Percentiles rank a stretch among this genome's conserved stretches.
phyloP scores from a whole-genome alignment of 1,140 invertebrate species.

The Brachionus calyciflorus region DNA sequence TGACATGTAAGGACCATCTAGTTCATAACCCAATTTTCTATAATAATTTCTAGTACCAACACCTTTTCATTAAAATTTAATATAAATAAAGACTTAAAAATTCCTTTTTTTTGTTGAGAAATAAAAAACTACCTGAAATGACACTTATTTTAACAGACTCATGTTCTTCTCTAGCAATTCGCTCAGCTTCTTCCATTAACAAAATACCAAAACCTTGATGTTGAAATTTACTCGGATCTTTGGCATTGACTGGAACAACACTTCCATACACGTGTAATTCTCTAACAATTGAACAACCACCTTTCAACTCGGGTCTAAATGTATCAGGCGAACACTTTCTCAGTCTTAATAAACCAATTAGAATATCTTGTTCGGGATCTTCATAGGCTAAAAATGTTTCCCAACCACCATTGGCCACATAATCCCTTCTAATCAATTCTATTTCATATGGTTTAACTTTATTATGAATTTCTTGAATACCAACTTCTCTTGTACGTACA shows the following conservation, averaged over 20 bases:
- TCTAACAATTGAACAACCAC: conserved; percentile 81
- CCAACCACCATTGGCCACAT: conserved; percentile 93
- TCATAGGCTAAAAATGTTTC: conserved; percentile 98
- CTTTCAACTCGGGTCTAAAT: conserved; percentile 77
- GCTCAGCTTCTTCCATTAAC: conserved; percentile 96
- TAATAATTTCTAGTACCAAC: conserved; percentile 95
- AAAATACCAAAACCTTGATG: conserved; percentile 94
- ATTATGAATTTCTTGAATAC: conserved; percentile 97
- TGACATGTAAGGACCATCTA: conserved; percentile 97
- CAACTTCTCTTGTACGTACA: conserved; percentile 94
- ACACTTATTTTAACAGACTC: conserved; percentile 87
- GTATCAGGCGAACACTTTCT: conserved; percentile 82
- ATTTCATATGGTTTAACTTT: conserved; percentile 67
- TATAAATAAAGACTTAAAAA: too few relatives aligned
- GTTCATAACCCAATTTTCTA: conserved; percentile 89
- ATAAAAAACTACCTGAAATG: too few relatives aligned
- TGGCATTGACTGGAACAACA: conserved; percentile 86
- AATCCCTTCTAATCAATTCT: conserved; percentile 90
- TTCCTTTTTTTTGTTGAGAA: too few relatives aligned
- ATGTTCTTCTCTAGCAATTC: conserved; percentile 90
- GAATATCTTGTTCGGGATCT: conserved; percentile 87
- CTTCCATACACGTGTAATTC: conserved; percentile 96
- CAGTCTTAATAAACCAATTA: conserved; percentile 86
- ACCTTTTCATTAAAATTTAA: too few relatives aligned
- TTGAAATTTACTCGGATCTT: conserved; percentile 95